Evolutionary conservation across 2,113 vertebrate species (phyloP).

Genomic region (Alexandromys fortis): DNA sequence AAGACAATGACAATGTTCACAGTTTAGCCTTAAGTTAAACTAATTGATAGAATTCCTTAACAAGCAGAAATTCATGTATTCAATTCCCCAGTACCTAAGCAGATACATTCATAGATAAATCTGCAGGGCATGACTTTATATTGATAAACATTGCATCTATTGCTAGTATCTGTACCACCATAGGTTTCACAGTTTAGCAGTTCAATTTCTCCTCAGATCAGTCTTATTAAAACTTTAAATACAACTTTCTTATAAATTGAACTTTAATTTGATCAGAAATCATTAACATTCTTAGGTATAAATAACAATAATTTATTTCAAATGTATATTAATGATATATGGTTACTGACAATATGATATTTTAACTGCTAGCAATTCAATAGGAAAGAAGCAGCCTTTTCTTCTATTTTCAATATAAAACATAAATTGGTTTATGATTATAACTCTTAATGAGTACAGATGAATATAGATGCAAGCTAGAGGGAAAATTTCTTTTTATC

Average conservation of each 20-base stretch:
- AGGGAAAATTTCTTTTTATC: background rate
- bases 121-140: background rate
- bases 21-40: background rate
- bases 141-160: background rate
- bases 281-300: background rate
- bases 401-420: background rate
- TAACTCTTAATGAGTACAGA: constrained; percentile 11
- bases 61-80: background rate
- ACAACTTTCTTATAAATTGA: constrained; percentile 19
- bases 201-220: constrained; percentile 8
- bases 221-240: background rate
- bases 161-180: background rate
- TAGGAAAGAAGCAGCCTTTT: background rate
- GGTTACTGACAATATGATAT: constrained; percentile 4
- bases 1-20: background rate
- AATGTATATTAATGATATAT: constrained; percentile 11
- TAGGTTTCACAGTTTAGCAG: constrained; percentile 6
- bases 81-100: background rate
- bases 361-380: background rate
- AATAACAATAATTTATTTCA: constrained; percentile 46
- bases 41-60: background rate
- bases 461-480: constrained; percentile 19
- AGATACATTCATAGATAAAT: background rate
- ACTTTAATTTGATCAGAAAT: background rate
- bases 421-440: constrained; percentile 14